Conservation (phyloP, 2,113 vertebrate species). For the Megalops atlanticus region DNA sequence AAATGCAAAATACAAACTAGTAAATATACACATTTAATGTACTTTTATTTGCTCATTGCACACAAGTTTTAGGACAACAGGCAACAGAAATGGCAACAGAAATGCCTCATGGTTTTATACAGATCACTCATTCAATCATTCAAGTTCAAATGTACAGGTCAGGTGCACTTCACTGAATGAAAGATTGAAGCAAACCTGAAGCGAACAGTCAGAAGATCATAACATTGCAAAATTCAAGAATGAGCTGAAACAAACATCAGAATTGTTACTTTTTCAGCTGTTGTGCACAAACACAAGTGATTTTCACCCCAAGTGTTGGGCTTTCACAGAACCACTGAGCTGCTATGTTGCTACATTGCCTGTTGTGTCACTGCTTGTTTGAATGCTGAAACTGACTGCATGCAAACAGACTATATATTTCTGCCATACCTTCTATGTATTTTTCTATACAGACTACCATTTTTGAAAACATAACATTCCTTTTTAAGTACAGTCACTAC, state of each 20-base stretch:
- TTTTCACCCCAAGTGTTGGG: too few relatives aligned
- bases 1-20: too few relatives aligned
- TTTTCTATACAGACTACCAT: background rate
- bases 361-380: too few relatives aligned
- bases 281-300: too few relatives aligned
- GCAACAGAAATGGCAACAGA: background rate
- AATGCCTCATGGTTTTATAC: background rate
- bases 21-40: background rate
- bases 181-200: too few relatives aligned
- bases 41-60: background rate
- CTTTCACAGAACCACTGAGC: too few relatives aligned
- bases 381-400: background rate
- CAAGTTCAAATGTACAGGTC: background rate
- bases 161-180: background rate
- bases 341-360: too few relatives aligned
- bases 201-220: too few relatives aligned
- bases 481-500: background rate
- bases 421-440: background rate
- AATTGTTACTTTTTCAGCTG: too few relatives aligned
- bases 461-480: background rate
- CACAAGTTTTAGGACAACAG: background rate
- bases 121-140: background rate
- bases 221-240: too few relatives aligned
- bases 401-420: background rate
- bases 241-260: too few relatives aligned